phyloP scores from a whole-genome alignment of 2,888 invertebrate genomes.

The Epinotia ramella region DNA sequence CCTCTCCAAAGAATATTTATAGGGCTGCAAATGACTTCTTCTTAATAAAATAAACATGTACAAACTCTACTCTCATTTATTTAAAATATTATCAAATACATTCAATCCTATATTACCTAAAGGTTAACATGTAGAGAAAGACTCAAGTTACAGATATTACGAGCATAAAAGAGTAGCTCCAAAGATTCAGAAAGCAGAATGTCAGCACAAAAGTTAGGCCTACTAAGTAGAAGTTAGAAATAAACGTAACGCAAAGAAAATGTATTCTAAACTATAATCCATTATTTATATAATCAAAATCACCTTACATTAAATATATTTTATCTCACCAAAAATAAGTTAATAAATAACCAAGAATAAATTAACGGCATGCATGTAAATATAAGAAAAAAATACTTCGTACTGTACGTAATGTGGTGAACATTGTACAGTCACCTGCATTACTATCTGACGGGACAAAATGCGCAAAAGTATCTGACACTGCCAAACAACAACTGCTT shows the following conservation, averaged over 20 bases:
- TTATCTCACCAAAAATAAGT: background rate
- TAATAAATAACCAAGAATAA: background rate
- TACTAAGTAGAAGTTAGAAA: conserved; percentile 2
- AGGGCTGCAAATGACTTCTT: background rate
- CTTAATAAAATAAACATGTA: background rate
- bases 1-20: conserved; percentile 5
- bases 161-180: conserved; percentile 6
- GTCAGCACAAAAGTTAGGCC: background rate
- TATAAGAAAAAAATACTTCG: background rate
- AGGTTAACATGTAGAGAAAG: background rate
- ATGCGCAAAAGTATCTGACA: background rate
- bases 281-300: background rate
- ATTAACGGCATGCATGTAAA: conserved; percentile 6
- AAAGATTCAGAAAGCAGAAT: conserved; percentile 19
- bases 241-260: conserved; percentile 9
- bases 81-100: background rate
- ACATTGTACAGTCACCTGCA: background rate
- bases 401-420: background rate
- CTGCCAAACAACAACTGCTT: background rate
- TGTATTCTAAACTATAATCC: background rate
- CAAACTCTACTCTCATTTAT: conserved; percentile 13
- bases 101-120: background rate
- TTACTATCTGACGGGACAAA: background rate
- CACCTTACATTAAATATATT: background rate
- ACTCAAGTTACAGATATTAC: background rate